Evolutionary conservation across 2,888 invertebrate species (phyloP).

Genomic region (Metellina segmentata): DNA sequence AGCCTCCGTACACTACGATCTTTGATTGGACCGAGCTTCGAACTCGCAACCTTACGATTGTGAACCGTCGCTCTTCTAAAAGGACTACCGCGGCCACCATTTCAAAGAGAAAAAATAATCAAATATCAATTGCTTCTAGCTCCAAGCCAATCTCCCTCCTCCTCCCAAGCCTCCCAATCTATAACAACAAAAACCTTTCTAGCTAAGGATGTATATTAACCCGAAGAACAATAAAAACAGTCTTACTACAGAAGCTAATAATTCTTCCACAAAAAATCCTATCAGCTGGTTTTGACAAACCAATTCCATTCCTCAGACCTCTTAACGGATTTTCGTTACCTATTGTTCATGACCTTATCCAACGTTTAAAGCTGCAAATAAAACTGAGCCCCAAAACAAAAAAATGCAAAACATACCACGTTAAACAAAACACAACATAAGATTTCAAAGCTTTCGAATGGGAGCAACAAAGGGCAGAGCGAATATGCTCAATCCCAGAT

Average conservation of each 20-base stretch:
- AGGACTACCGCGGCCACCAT: too few species aligned
- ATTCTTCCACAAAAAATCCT: neutral
- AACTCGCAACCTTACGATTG: too few species aligned
- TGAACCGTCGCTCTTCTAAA: too few species aligned
- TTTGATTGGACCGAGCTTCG: too few species aligned
- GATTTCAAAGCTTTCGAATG: neutral
- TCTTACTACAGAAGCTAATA: neutral
- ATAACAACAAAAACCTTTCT: too few species aligned
- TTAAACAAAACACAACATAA: neutral
- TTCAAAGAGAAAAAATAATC: neutral
- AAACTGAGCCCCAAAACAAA: neutral
- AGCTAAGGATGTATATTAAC: too few species aligned
- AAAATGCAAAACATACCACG: neutral
- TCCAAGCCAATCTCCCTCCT: too few species aligned
- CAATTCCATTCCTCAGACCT: neutral
- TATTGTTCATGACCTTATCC: neutral
- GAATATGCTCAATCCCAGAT: neutral
- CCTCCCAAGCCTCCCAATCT: too few species aligned
- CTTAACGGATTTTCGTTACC: neutral
- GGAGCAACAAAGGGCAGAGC: neutral
- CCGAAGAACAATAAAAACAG: neutral
- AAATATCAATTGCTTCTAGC: neutral
- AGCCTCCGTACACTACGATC: too few species aligned
- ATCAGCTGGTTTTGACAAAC: constrained; percentile 20
- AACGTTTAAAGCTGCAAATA: neutral